Conservation (phyloP, 2,888 invertebrate species). For the Eupithecia inturbata region DNA sequence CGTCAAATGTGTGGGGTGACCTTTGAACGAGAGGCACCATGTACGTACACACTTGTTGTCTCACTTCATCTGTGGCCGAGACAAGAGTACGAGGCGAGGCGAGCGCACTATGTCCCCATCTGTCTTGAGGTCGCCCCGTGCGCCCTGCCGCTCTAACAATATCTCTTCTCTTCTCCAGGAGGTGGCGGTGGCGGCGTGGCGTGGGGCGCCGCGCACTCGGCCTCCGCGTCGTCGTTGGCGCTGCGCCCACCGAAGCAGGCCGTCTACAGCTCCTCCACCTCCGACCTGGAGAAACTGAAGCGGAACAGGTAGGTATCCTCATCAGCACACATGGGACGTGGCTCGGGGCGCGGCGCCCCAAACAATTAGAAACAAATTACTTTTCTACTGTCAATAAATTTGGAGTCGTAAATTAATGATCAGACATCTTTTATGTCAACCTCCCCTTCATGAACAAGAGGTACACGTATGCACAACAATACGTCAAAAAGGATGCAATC, state of each 20-base stretch:
- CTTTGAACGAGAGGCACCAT: too few species aligned
- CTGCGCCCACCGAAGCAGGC: conserved; percentile 46
- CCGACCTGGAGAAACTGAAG: conserved; percentile 69
- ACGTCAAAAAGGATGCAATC: too few species aligned
- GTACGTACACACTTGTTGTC: background rate
- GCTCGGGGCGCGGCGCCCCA: too few species aligned
- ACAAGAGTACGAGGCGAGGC: background rate
- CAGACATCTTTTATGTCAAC: too few species aligned
- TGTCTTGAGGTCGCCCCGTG: background rate
- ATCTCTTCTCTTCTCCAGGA: background rate
- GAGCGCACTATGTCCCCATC: background rate
- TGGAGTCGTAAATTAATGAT: too few species aligned
- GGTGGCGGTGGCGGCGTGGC: background rate
- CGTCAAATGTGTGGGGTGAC: too few species aligned
- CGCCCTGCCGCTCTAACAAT: background rate
- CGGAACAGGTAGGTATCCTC: conserved; percentile 56
- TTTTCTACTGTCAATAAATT: background rate
- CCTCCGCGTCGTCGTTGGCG: conserved; percentile 57
- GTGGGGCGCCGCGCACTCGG: conserved; percentile 48
- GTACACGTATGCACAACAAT: too few species aligned
- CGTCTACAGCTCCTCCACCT: conserved; percentile 65
- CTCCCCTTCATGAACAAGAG: too few species aligned
- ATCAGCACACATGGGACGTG: background rate
- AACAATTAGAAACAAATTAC: background rate
- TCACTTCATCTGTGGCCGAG: background rate